Evolutionary conservation across 2,888 invertebrate genomes (phyloP), one percentile per base, ranked within the genome.

Genomic region (Sarcophaga variegata): DNA sequence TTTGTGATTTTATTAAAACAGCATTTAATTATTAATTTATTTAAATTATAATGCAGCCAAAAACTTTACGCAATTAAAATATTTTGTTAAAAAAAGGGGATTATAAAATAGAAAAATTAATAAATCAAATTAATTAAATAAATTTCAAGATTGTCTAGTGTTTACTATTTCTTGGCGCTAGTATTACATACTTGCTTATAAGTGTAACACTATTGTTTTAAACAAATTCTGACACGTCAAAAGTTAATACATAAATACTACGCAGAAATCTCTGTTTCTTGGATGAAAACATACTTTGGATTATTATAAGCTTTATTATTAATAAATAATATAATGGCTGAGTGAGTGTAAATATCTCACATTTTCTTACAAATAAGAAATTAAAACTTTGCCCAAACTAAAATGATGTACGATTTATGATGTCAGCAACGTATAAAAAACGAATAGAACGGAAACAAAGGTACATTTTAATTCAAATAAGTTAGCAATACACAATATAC

Each of bases 391-490:
- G 17, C 17, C 74, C 60, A 45, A 12, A 47, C 1, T 54, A 20
- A 37, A 37, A 37, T 37, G 14, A 59, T 27, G 74, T 49, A 59
- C 37, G 63, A 76, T 81, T 70, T 76, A 81, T 81, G 81, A 81
- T 81, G 81, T 81, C 81, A 81, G 81, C 81, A 81, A 49, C 10
- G 37, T 37, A 37, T 37, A 37, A 37, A 37, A 8, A 37, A 37
- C 37, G 8, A 37, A 37, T 10, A 10, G 37, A 37, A 37, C 8
- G 37, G 37, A 14, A 54, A 54, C 17, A 54, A 54, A 54, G 37
- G 37, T 8, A 37, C 37, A 14, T 70, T 12, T 72, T 37, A 59
- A 12, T 72, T 72, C 1, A 37, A 60, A 37, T 17, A 72, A 72
- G 12, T 37, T 27, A 54, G 17, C 17, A 54, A 22, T 4, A n/a